Evolutionary conservation across 2,113 vertebrate genomes (phyloP), one percentile per base, ranked within the genome.

Genomic region (Telmatochromis sp.): DNA sequence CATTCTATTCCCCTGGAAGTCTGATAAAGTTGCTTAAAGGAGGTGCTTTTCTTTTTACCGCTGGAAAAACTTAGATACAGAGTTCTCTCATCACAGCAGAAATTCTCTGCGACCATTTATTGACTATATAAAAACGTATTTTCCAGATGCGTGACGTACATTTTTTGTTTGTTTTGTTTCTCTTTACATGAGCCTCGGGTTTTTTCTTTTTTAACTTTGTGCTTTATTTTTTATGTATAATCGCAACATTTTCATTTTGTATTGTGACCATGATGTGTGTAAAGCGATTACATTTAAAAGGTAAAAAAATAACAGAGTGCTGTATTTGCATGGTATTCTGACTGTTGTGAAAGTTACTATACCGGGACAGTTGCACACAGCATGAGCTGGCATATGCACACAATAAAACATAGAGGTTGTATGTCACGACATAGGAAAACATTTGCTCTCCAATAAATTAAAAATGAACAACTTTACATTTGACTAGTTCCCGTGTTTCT

Each of bases 381-480:
- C 37, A 42, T 7, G 21, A 85, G 54, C 82, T 51, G 8, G 10
- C 4, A 37, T 55, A 40, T 82, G 2, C 23, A 28, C 73, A 75
- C 78, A 54, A 83, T 86, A 73, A 90, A 82, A 84, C 84, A 83
- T 65, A 7, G 81, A 82, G 8, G 23, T 81, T 83, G 12, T 58
- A 37, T 89, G 50, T 82, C 26, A 5, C 2, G 28, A 37, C n/a
- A 17, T 6, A 84, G 2, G 7, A 82, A 85, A 92, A 87, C 73
- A 92, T 55, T 33, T 86, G 37, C 15, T 86, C 47, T 82, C 51
- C 58, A 65, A 19, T 86, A 37, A 11, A 87, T 91, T 65, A 73
- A 19, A 80, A 85, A 90, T 82, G 58, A 90, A 78, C 15, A 82
- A 15, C 40, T 40, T 42, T 23, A 28, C 33, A 86, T 86, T 54